Evolutionary conservation across 2,113 vertebrate genomes (phyloP).

Genomic region (Phalacrocorax aristotelis): DNA sequence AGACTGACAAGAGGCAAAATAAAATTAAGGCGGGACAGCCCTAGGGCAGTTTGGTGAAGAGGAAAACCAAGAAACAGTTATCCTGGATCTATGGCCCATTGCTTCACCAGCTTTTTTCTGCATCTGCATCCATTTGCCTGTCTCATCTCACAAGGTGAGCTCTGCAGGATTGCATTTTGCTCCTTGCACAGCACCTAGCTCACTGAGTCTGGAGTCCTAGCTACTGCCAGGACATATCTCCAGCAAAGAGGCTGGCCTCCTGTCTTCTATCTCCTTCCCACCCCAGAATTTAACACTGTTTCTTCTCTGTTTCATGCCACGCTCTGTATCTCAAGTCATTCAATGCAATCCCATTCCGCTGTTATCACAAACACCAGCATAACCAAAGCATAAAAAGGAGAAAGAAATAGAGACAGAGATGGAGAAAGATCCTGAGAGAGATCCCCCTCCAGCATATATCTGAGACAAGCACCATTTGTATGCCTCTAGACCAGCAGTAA

Average conservation of each 20-base stretch:
- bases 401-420: not conserved
- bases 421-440: not conserved
- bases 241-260: not conserved
- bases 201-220: not conserved
- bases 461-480: not conserved
- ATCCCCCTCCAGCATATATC: accelerated
- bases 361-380: not conserved
- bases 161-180: not conserved
- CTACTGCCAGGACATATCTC: not conserved
- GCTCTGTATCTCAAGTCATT: not conserved
- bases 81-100: not conserved
- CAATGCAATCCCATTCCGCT: not conserved
- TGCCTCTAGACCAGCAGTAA: not conserved
- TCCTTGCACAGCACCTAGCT: not conserved
- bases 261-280: not conserved
- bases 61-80: not conserved
- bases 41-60: not conserved
- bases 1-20: not conserved
- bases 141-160: not conserved
- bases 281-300: not conserved
- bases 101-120: not conserved
- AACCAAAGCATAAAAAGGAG: not conserved
- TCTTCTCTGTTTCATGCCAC: not conserved
- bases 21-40: not conserved
- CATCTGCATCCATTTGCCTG: not conserved